These are phyloP conservation scores for Agrotis exclamationis DNA, from an alignment of 2,888 invertebrate species.

Conservation along the genomic window DNA sequence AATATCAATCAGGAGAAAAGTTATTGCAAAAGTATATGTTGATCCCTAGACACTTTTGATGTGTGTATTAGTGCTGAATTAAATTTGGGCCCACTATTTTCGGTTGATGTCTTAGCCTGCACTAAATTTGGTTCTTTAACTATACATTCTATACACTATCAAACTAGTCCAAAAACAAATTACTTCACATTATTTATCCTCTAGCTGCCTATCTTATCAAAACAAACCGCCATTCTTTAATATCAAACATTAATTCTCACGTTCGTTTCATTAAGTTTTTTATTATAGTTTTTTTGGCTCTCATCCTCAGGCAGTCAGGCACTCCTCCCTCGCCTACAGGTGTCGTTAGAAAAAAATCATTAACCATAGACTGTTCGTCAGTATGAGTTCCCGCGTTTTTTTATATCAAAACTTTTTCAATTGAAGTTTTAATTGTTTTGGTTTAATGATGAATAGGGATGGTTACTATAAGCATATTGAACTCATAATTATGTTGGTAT, in stretches of 20 bases:
- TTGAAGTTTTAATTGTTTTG: slow-evolving; percentile 59
- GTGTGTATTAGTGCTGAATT: no score
- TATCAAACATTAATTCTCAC: slow-evolving; percentile 76
- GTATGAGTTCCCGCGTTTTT: slow-evolving; percentile 80
- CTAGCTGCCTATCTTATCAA: slow-evolving; percentile 14
- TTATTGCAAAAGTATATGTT: no score
- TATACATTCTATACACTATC: not conserved
- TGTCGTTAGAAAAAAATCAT: slow-evolving; percentile 77
- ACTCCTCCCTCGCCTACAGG: slow-evolving; percentile 81
- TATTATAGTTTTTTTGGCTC: slow-evolving; percentile 63
- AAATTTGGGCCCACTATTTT: no score
- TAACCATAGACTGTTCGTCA: slow-evolving; percentile 73
- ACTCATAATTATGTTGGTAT: not conserved
- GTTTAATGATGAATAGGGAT: slow-evolving; percentile 34
- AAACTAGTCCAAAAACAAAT: not conserved
- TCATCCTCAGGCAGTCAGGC: slow-evolving; percentile 64
- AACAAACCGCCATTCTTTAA: slow-evolving; percentile 38
- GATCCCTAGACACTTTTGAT: no score
- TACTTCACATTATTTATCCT: not conserved
- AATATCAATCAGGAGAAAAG: no score
- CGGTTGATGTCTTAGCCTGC: no score
- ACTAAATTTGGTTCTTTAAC: no score
- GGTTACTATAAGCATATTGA: slow-evolving; percentile 13
- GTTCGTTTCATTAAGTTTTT: slow-evolving; percentile 80
- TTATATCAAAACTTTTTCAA: slow-evolving; percentile 55